Evolutionary conservation across 2,113 vertebrate species (phyloP).

Genomic region (Xyrauchen texanus): DNA sequence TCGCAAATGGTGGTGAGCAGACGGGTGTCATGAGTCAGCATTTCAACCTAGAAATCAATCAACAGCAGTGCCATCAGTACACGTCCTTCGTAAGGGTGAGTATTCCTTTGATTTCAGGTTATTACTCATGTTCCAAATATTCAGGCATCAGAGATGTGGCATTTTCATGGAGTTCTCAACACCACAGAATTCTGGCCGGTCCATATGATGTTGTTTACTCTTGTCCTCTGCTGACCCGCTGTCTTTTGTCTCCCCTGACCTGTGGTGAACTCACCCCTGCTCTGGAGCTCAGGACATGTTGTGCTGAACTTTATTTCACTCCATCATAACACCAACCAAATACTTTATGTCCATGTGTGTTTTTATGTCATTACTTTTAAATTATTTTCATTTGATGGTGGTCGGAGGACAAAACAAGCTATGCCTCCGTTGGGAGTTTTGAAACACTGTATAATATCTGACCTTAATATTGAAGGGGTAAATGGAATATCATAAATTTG

Average conservation of each 20-base stretch:
- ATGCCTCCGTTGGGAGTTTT: no score
- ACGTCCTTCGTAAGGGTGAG: slow-evolving; percentile 90
- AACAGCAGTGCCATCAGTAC: slow-evolving; percentile 82
- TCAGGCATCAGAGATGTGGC: background rate
- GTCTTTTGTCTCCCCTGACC: slow-evolving; percentile 58
- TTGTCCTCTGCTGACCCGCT: slow-evolving; percentile 51
- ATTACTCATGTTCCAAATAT: no score
- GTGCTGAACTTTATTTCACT: slow-evolving; percentile 51
- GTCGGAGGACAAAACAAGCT: no score
- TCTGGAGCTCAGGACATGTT: slow-evolving; percentile 48
- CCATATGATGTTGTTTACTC: slow-evolving; percentile 31
- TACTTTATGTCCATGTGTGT: background rate
- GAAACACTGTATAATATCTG: no score
- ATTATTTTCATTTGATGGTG: no score
- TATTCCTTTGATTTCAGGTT: slow-evolving; percentile 3
- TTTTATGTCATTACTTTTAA: background rate
- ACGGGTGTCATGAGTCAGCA: slow-evolving; percentile 78
- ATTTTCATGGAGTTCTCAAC: background rate
- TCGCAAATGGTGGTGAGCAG: slow-evolving; percentile 83
- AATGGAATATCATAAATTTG: no score
- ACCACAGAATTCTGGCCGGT: background rate
- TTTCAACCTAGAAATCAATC: slow-evolving; percentile 77
- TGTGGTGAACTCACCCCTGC: slow-evolving; percentile 28
- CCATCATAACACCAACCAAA: slow-evolving; percentile 2
- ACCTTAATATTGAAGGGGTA: no score